A percentile compares a stretch with the other conserved stretches of the same genome.
Evolutionary conservation across 2,113 vertebrate genomes (phyloP).

Genomic region (Cochlearius cochlearius): DNA sequence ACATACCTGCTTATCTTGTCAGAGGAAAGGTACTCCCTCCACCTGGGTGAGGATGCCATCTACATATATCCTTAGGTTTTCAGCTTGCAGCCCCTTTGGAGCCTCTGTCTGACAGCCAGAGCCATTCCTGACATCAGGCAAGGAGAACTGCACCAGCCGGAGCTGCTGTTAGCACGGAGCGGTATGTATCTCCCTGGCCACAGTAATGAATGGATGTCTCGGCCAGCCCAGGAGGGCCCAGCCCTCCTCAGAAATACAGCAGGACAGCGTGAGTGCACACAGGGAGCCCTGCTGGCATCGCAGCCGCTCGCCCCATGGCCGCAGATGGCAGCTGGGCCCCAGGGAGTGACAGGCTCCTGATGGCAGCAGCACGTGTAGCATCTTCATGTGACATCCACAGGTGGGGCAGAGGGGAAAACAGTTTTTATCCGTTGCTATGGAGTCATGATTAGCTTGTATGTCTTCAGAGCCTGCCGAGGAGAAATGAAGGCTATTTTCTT

Average conservation of each 20-base stretch:
- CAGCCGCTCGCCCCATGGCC: not conserved
- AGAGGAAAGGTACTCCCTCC: not conserved
- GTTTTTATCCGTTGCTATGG: slow-evolving; percentile 66
- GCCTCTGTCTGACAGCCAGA: not conserved
- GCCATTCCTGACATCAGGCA: not conserved
- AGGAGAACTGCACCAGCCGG: not conserved
- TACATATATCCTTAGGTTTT: not conserved
- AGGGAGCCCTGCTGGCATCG: slow-evolving; percentile 32
- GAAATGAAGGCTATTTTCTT: slow-evolving; percentile 67
- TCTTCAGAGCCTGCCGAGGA: slow-evolving; percentile 65
- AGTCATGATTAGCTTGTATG: slow-evolving; percentile 26
- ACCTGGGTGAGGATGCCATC: not conserved
- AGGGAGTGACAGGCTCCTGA: slow-evolving; percentile 58
- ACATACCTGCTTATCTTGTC: slow-evolving; percentile 14
- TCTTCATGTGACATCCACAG: slow-evolving; percentile 70
- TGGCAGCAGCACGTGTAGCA: slow-evolving; percentile 66
- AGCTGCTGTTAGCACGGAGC: not conserved
- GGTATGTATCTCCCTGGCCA: not conserved
- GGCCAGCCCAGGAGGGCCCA: not conserved
- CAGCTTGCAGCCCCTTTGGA: not conserved
- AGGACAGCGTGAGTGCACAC: not conserved
- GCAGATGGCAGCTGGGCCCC: slow-evolving; percentile 36
- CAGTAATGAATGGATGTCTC: not conserved
- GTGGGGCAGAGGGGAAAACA: slow-evolving; percentile 63
- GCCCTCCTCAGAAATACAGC: not conserved